Evolutionary conservation across 2,888 invertebrate species (phyloP).

Genomic region (Ophraella communa): DNA sequence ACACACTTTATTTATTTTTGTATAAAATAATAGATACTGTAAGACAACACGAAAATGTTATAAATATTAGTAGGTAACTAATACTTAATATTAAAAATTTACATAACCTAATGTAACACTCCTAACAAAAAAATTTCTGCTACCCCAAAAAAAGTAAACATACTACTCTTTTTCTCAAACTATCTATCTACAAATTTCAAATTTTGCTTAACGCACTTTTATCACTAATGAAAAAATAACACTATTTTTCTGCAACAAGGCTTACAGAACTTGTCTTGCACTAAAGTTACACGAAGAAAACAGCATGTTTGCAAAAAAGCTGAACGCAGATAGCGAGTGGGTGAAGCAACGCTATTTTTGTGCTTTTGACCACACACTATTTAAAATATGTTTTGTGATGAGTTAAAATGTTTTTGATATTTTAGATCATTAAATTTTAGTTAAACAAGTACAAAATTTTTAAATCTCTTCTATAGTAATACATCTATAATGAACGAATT

Average conservation of each 20-base stretch:
- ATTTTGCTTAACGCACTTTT: constrained; percentile 38
- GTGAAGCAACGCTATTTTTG: not conserved
- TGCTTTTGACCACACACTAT: not conserved
- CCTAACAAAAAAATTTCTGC: constrained; percentile 6
- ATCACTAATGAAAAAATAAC: constrained; percentile 24
- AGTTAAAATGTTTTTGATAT: no score
- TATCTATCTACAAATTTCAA: constrained; percentile 33
- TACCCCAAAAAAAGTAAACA: constrained; percentile 7
- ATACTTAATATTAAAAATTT: not conserved
- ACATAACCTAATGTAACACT: constrained; percentile 11
- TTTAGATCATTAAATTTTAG: no score
- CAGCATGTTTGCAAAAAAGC: constrained; percentile 28
- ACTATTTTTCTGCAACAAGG: constrained; percentile 34
- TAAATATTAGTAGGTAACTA: no score
- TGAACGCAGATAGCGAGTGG: not conserved
- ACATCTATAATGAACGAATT: no score
- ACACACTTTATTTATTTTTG: no score
- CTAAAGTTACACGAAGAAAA: constrained; percentile 22
- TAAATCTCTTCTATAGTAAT: no score
- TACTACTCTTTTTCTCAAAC: constrained; percentile 29
- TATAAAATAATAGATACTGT: no score
- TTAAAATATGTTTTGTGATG: no score
- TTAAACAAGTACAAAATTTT: no score
- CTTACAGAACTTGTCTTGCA: constrained; percentile 28
- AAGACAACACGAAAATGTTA: no score